Conservation (phyloP, 1,140 invertebrate species). For the Notospermus geniculatus region DNA sequence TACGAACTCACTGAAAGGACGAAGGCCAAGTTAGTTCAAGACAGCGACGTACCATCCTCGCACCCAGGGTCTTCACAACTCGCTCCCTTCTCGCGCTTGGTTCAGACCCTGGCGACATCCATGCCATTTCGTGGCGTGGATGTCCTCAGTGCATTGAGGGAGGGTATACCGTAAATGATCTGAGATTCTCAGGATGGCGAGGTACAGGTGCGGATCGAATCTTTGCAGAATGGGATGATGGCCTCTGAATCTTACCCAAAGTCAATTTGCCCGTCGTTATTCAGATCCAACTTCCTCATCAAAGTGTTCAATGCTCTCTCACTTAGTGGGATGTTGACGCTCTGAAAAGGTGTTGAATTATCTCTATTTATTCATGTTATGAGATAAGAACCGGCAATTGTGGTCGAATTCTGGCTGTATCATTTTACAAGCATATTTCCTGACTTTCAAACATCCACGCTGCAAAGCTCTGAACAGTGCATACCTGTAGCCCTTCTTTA, state of each 20-base stretch:
- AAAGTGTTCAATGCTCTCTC: conserved; percentile 34
- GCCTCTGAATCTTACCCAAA: conserved; percentile 35
- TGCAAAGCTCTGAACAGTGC: no score
- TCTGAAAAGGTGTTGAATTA: no score
- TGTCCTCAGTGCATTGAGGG: no score
- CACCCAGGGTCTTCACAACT: no score
- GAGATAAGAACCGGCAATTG: not conserved
- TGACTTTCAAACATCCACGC: no score
- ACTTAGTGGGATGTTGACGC: conserved; percentile 38
- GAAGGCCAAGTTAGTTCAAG: no score
- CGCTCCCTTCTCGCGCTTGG: no score
- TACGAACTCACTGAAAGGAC: conserved; percentile 3
- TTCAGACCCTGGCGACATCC: no score
- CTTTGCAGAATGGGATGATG: conserved; percentile 1
- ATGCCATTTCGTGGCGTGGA: no score
- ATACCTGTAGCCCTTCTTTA: conserved; percentile 33
- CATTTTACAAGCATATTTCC: not conserved
- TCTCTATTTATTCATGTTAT: not conserved
- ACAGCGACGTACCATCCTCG: no score
- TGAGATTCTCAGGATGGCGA: no score
- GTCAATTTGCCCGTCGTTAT: conserved; percentile 42
- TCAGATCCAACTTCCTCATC: conserved; percentile 37
- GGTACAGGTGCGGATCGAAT: not conserved
- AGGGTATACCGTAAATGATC: no score
- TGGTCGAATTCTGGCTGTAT: not conserved